Conservation (phyloP, 2,113 vertebrate genomes). For the Elephantulus edwardii region DNA sequence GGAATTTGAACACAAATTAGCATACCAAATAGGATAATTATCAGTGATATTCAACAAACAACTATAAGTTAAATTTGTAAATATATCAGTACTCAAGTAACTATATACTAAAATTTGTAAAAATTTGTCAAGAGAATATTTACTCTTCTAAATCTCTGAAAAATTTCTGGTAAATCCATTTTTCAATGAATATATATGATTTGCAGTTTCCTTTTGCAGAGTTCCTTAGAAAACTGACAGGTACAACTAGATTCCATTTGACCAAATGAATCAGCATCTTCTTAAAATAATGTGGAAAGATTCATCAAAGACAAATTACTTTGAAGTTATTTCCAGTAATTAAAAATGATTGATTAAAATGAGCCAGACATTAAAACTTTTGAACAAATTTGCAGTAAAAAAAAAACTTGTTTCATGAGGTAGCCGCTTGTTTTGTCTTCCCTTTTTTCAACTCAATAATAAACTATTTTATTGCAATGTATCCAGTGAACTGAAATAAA, state of each 20-base stretch:
- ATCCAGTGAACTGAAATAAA: not conserved
- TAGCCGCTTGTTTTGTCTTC: not conserved
- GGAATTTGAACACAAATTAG: not conserved
- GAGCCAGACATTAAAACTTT: not conserved
- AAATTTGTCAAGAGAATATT: not conserved
- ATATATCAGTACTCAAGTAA: no score
- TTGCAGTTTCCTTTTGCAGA: not conserved
- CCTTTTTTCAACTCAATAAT: not conserved
- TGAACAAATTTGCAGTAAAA: not conserved
- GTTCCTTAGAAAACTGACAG: not conserved
- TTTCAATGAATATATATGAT: not conserved
- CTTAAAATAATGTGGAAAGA: not conserved
- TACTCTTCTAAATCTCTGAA: not conserved
- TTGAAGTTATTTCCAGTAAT: not conserved
- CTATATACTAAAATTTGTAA: not conserved
- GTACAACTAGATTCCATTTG: not conserved
- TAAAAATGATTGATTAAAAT: conserved; percentile 2
- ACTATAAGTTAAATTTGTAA: no score
- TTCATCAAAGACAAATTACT: not conserved
- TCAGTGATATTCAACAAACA: not conserved
- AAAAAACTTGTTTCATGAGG: not conserved
- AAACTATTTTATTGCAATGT: not conserved
- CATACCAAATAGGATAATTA: not conserved
- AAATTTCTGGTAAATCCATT: not conserved
- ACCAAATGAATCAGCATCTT: not conserved